Evolutionary conservation across 2,888 invertebrate genomes (phyloP), one percentile per base, ranked within the genome.

Genomic region (Chymomyza fuscimana): DNA sequence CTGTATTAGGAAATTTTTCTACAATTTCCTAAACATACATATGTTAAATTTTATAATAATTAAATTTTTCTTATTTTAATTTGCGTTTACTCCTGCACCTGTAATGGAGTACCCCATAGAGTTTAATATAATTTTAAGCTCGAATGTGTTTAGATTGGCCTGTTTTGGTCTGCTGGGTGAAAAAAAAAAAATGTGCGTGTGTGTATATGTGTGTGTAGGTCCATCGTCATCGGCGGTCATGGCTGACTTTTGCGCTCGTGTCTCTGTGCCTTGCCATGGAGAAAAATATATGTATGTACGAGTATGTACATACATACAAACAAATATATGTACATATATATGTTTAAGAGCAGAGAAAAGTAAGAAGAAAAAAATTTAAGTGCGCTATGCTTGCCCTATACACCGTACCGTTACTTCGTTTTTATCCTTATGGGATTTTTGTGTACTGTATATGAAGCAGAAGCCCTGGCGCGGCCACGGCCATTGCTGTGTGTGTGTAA

Each of bases 211-310:
- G 58, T 72, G 10, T 76, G 69, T 86, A 67, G 69, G 67, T 73
- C 62, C 72, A 69, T 32, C 76, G 61, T 54, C 76, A 62, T 50
- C 62, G 80, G 78, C 80, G 82, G 82, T 87, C 87, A 87, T 87
- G 87, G 87, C 85, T 82, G 82, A 82, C 82, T 82, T 87, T 85
- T 72, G 82, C 72, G 40, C 32, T 25, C n/a, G 29, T 22, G 59
- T 19, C 32, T 32, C 22, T 29, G 22, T 58, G 12, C 56, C 22
- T 58, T 58, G 29, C 7, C 9, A 32, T 63, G 51, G 63, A 51
- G 25, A 63, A 63, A 63, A 16, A 61, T n/a, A 61, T 6, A 61
- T 32, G n/a, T 40, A 16, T 12, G 29, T 61, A 40, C 3, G 32
- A 7, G 32, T 32, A 9, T 32, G 6, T 59, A 22, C 4, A 40